These are phyloP conservation scores for Trilocha varians DNA, from an alignment of 2,888 invertebrate species.

Conservation along the genomic window DNA sequence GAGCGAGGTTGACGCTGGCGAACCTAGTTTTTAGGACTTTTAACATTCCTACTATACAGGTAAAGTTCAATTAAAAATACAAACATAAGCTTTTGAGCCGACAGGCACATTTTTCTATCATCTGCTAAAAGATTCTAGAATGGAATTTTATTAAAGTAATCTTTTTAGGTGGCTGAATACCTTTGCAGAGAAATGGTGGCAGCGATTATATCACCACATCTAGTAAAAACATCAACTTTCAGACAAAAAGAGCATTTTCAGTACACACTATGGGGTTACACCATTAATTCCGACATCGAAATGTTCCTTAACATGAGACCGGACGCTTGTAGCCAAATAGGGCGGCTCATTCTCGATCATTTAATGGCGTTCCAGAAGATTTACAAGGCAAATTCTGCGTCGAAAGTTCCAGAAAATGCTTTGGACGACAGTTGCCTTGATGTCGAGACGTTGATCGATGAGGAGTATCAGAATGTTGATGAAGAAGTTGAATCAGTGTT, in stretches of 20 bases:
- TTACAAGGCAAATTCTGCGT: slow-evolving; percentile 45
- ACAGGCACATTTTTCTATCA: too few species aligned
- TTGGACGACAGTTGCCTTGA: slow-evolving; percentile 53
- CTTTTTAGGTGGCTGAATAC: slow-evolving; percentile 72
- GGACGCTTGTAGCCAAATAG: slow-evolving; percentile 71
- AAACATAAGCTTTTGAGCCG: too few species aligned
- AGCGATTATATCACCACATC: slow-evolving; percentile 65
- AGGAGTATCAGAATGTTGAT: slow-evolving; percentile 63
- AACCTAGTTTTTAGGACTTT: slow-evolving; percentile 64
- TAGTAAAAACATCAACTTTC: slow-evolving; percentile 62
- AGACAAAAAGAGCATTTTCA: slow-evolving; percentile 67
- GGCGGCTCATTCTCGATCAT: slow-evolving; percentile 68
- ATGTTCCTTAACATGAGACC: slow-evolving; percentile 73
- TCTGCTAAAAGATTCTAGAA: too few species aligned
- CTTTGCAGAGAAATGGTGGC: slow-evolving; percentile 76
- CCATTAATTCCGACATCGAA: slow-evolving; percentile 70
- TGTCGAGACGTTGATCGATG: slow-evolving; percentile 57
- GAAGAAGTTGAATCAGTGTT: slow-evolving; percentile 52
- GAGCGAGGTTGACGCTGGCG: slow-evolving; percentile 58
- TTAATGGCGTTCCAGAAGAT: slow-evolving; percentile 68
- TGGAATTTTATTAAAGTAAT: background rate
- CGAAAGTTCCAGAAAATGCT: slow-evolving; percentile 41
- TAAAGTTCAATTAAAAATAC: slow-evolving; percentile 20
- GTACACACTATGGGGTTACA: slow-evolving; percentile 73
- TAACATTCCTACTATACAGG: slow-evolving; percentile 59